phyloP scores from a whole-genome alignment of 2,888 invertebrate genomes.

The Falcaria lacertinaria region DNA sequence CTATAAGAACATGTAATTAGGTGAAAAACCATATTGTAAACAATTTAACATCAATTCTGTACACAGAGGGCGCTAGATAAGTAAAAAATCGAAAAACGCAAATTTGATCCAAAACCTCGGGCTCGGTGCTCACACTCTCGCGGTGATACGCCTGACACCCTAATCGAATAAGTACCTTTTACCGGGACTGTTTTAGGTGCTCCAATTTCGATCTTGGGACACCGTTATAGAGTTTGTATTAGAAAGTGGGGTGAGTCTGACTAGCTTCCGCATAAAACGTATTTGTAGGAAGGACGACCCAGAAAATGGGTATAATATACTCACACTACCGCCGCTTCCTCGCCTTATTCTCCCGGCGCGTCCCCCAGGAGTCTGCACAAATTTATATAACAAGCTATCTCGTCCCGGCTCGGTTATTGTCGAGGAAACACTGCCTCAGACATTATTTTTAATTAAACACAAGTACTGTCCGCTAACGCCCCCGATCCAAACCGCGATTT shows the following conservation, averaged over 20 bases:
- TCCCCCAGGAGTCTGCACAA: slow-evolving; percentile 75
- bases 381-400: slow-evolving; percentile 79
- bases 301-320: slow-evolving; percentile 80
- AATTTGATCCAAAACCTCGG: slow-evolving; percentile 77
- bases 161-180: slow-evolving; percentile 80
- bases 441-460: slow-evolving; percentile 77
- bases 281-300: slow-evolving; percentile 80
- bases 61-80: slow-evolving; percentile 38
- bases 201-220: slow-evolving; percentile 33
- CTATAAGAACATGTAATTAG: slow-evolving; percentile 15
- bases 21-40: slow-evolving; percentile 26
- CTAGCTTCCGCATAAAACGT: slow-evolving; percentile 79
- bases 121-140: slow-evolving; percentile 70
- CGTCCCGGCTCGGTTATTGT: slow-evolving; percentile 73
- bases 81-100: slow-evolving; percentile 74
- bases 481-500: slow-evolving; percentile 47
- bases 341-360: slow-evolving; percentile 69
- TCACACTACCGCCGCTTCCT: slow-evolving; percentile 74
- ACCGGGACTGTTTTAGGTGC: slow-evolving; percentile 45
- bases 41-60: slow-evolving; percentile 49
- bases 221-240: slow-evolving; percentile 40
- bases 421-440: slow-evolving; percentile 68
- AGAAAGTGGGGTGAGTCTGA: slow-evolving; percentile 34
- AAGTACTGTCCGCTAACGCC: slow-evolving; percentile 55
- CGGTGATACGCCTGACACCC: slow-evolving; percentile 79